phyloP scores from a whole-genome alignment of 2,797 vertebrate species.

The Garrulus glandarius region DNA sequence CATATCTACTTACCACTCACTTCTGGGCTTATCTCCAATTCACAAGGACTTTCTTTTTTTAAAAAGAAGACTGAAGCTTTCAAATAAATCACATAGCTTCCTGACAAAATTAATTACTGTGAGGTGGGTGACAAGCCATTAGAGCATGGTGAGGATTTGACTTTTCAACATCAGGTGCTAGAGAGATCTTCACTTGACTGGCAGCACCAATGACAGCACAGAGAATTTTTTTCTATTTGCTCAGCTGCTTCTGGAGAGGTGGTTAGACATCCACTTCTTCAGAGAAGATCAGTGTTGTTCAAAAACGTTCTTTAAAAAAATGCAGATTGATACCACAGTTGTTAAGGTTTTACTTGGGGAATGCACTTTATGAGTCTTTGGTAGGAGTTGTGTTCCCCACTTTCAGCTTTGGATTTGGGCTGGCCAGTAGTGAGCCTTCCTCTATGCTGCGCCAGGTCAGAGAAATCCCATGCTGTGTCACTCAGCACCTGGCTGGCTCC shows the following conservation, averaged over 20 bases:
- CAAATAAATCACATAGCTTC: neutral
- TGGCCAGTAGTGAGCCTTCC: neutral
- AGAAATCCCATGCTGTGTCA: rapidly evolving
- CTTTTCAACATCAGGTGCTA: neutral
- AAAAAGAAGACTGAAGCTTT: neutral
- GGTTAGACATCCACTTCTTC: neutral
- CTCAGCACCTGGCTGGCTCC: neutral
- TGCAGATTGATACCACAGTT: neutral
- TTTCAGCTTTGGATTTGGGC: neutral
- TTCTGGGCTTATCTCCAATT: neutral
- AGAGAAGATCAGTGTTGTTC: neutral
- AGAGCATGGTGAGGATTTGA: neutral
- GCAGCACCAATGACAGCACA: neutral
- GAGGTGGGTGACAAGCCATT: neutral
- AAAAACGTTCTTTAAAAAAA: neutral
- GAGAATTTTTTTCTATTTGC: neutral
- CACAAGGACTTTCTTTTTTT: neutral
- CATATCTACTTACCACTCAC: rapidly evolving
- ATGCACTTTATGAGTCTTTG: neutral
- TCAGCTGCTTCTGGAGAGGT: neutral
- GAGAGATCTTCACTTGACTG: neutral
- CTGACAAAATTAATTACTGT: neutral
- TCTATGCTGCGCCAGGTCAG: rapidly evolving
- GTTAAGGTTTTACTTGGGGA: neutral
- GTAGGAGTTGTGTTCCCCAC: neutral